Conservation (phyloP, 1,140 invertebrate species). For the Leguminivora glycinivorella region DNA sequence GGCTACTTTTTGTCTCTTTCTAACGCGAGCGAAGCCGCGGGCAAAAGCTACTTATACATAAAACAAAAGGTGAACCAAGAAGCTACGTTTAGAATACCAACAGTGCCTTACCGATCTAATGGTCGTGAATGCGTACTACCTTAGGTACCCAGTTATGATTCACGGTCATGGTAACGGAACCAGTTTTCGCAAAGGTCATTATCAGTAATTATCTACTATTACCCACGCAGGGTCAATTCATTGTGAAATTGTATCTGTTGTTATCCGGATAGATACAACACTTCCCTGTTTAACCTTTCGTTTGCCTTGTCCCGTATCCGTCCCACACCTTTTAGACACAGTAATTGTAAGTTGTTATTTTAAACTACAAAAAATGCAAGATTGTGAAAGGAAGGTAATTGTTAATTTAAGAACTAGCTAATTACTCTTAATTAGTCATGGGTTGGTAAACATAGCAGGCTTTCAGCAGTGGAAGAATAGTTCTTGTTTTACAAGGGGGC, state of each 20-base stretch:
- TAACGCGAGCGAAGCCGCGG: too few relatives aligned
- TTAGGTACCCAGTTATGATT: too few relatives aligned
- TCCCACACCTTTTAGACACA: too few relatives aligned
- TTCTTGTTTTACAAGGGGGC: not conserved
- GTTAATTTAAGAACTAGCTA: not conserved
- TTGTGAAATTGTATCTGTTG: not conserved
- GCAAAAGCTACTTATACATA: too few relatives aligned
- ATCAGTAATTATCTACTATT: constrained; percentile 3
- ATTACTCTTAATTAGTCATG: not conserved
- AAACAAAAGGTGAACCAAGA: not conserved
- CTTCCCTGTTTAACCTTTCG: not conserved
- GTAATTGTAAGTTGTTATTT: too few relatives aligned
- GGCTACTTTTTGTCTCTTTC: too few relatives aligned
- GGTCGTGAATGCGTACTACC: not conserved
- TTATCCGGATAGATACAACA: not conserved
- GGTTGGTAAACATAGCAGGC: not conserved
- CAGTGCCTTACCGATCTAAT: not conserved
- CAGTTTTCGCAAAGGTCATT: not conserved
- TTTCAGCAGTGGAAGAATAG: too few relatives aligned
- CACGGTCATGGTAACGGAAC: constrained; percentile 2
- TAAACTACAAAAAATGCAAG: not conserved
- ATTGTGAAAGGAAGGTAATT: not conserved
- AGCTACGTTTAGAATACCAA: not conserved
- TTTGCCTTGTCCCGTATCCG: too few relatives aligned
- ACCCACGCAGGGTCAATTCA: not conserved